phyloP scores from a whole-genome alignment of 2,797 vertebrate genomes.

The Corythornis leucogaster region DNA sequence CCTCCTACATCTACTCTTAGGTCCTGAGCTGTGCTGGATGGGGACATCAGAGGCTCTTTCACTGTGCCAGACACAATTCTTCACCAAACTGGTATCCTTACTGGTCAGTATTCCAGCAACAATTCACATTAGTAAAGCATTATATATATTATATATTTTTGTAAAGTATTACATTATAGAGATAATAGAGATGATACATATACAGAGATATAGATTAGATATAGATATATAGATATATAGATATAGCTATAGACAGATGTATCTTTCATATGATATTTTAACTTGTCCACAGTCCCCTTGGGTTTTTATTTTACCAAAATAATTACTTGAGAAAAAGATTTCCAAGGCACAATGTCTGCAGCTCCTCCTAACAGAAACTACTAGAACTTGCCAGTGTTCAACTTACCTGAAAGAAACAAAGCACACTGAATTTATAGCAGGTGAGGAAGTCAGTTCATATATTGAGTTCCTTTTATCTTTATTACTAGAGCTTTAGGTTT shows the following conservation, averaged over 20 bases:
- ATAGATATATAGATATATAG: not conserved
- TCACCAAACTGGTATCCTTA: not conserved
- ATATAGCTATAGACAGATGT: not conserved
- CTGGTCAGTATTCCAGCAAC: not conserved
- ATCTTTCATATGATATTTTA: not conserved
- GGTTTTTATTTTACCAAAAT: not conserved
- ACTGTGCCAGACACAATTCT: not conserved
- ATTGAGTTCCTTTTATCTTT: not conserved
- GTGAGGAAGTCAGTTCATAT: not conserved
- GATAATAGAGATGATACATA: no score
- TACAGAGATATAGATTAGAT: not conserved
- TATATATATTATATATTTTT: not conserved
- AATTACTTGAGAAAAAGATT: not conserved
- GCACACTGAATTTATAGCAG: not conserved
- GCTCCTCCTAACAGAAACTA: not conserved
- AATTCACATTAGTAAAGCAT: no score
- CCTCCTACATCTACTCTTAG: not conserved
- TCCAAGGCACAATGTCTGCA: not conserved
- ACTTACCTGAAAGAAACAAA: not conserved
- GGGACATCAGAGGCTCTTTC: not conserved
- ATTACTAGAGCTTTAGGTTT: not conserved
- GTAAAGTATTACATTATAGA: not conserved
- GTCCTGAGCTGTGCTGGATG: not conserved
- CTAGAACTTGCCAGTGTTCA: not conserved
- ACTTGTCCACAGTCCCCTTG: not conserved